Evolutionary conservation across 2,113 vertebrate species (phyloP).

Genomic region (Channa maculata): DNA sequence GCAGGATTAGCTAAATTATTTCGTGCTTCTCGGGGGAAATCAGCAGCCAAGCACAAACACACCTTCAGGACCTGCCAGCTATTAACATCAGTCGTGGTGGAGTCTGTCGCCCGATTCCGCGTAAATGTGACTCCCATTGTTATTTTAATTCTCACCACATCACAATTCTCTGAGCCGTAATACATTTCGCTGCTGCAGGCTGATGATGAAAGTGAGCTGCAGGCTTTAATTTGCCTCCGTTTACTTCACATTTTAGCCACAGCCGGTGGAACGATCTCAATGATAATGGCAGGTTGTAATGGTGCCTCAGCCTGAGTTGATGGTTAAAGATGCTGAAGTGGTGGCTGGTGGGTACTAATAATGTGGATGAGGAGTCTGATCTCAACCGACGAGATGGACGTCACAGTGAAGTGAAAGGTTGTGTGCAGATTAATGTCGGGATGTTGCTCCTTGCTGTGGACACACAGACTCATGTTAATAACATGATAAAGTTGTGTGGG

Average conservation of each 20-base stretch:
- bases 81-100: slow-evolving; percentile 34
- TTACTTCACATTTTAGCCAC: slow-evolving; percentile 12
- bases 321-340: slow-evolving; percentile 5
- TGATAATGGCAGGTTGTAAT: background rate
- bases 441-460: too few species aligned
- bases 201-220: background rate
- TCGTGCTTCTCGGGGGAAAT: slow-evolving; percentile 37
- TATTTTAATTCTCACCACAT: slow-evolving; percentile 9
- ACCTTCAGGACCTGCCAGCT: slow-evolving; percentile 15
- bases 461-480: too few species aligned
- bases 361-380: slow-evolving; percentile 6
- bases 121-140: slow-evolving; percentile 1
- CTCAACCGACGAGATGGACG: slow-evolving; percentile 29
- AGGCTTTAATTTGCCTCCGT: slow-evolving; percentile 3
- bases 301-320: background rate
- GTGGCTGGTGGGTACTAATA: background rate
- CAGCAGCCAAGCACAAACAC: slow-evolving; percentile 36
- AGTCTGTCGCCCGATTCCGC: slow-evolving; percentile 11
- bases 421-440: too few species aligned
- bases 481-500: too few species aligned
- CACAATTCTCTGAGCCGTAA: background rate
- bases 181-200: background rate
- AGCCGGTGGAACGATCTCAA: background rate
- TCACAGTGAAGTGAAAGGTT: too few species aligned
- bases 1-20: slow-evolving; percentile 55